Evolutionary conservation across 2,797 vertebrate species (phyloP).

Genomic region (Falco novaeseelandiae): DNA sequence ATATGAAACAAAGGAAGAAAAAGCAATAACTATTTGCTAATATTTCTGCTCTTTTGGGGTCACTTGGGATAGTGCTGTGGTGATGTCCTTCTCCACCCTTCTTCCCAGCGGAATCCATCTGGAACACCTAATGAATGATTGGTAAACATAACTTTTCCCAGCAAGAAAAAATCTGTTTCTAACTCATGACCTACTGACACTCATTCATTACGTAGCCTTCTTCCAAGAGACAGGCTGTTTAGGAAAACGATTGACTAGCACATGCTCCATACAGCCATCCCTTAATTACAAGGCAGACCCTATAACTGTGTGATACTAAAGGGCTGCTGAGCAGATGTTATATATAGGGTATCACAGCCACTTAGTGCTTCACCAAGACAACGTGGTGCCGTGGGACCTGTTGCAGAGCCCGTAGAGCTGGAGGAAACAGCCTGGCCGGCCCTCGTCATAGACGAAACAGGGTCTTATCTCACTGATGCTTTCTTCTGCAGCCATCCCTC

Average conservation of each 20-base stretch:
- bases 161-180: slow-evolving; percentile 53
- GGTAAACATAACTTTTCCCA: slow-evolving; percentile 56
- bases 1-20: neutral
- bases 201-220: slow-evolving; percentile 40
- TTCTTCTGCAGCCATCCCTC: neutral
- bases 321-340: neutral
- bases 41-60: neutral
- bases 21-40: neutral
- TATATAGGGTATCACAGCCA: neutral
- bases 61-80: neutral
- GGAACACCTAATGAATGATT: slow-evolving; percentile 45
- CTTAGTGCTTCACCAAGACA: rapidly evolving
- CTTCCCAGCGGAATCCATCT: neutral
- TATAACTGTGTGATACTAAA: neutral
- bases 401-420: neutral
- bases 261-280: neutral
- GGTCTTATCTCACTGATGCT: neutral
- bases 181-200: slow-evolving; percentile 55
- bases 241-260: neutral
- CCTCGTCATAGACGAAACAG: neutral
- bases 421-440: neutral
- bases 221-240: slow-evolving; percentile 53
- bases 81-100: neutral
- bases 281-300: neutral
- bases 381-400: rapidly evolving